Base-by-base conservation (phyloP, 2,113 vertebrate genomes). In the Albula goreensis region DNA sequence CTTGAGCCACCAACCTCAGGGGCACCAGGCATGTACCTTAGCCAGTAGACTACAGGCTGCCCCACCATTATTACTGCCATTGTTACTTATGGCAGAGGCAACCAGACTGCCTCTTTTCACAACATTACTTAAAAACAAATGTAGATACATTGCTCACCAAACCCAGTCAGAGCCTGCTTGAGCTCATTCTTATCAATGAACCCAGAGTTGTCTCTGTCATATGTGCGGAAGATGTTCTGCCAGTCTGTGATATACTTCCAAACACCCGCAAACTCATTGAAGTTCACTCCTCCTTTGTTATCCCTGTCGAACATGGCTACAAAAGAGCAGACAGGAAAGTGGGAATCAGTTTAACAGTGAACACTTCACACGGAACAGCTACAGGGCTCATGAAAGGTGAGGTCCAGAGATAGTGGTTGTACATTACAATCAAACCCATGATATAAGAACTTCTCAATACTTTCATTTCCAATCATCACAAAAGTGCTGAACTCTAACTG, bases 191-290 rank as follows among this genome's bases (percentile, higher is more conserved):
- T 99, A 93, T 99, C 98, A 53, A 99, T 99, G 94, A 99, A 97
- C 86, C 98, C 98, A 0, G 98, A 99, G 92, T 98, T 99, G 95
- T 99, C 98, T 87, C 97, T 92, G 94, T 99, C 98, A 79, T 99
- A 99, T 2, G 96, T 98, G 90, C 97, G 95, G 95, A 99, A 99
- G 92, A 99, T 98, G 89, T 97, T 98, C 94, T 99, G 98, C 98
- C 98, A 99, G 90, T 99, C 98, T 0, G 98, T 97, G 94, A 99
- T 97, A 89, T 99, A 99, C 89, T 99, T 99, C 98, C 98, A 99
- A 74, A 99, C 98, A 2, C 98, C 98, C 0, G 97, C 97, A 81
- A 99, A 99, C 94, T 99, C 98, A 10, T 95, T 97, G 94, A 99
- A 99, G 94, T 98, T 99, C 90, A 99, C 98, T 0, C 98, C 98